A percentile compares a stretch with the other conserved stretches of the same genome.
phyloP scores from a whole-genome alignment of 2,113 vertebrate genomes.

The Aythya baeri region DNA sequence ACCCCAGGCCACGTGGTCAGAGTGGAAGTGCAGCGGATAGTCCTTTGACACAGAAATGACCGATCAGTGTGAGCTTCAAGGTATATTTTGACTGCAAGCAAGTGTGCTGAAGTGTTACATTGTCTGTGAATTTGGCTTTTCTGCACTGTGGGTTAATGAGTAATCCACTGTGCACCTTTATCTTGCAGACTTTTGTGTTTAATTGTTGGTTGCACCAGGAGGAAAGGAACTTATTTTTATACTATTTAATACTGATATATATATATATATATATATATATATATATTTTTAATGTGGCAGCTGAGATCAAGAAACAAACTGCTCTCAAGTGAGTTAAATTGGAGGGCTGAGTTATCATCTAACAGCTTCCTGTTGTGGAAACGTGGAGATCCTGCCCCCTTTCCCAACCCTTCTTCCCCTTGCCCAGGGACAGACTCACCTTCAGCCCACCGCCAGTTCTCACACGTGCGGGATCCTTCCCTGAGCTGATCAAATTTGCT shows the following conservation, averaged over 20 bases:
- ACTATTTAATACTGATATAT: not conserved
- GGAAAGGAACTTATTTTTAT: not conserved
- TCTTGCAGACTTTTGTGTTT: not conserved
- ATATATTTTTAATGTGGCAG: not conserved
- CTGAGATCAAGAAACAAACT: not conserved
- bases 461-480: not conserved
- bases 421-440: not conserved
- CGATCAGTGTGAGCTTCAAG: not conserved
- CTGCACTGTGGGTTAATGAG: not conserved
- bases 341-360: not conserved
- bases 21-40: not conserved
- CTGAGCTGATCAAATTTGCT: not conserved
- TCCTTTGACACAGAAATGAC: not conserved
- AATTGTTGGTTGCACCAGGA: not conserved
- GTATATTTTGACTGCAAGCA: not conserved
- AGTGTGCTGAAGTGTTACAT: not conserved
- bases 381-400: not conserved
- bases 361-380: not conserved
- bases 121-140: not conserved
- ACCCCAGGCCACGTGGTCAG: not conserved
- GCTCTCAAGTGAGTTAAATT: not conserved
- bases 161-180: not conserved
- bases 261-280: no score
- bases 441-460: not conserved
- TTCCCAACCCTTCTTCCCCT: not conserved